Evolutionary conservation across 2,113 vertebrate species (phyloP).

Genomic region (Entosphenus tridentatus): DNA sequence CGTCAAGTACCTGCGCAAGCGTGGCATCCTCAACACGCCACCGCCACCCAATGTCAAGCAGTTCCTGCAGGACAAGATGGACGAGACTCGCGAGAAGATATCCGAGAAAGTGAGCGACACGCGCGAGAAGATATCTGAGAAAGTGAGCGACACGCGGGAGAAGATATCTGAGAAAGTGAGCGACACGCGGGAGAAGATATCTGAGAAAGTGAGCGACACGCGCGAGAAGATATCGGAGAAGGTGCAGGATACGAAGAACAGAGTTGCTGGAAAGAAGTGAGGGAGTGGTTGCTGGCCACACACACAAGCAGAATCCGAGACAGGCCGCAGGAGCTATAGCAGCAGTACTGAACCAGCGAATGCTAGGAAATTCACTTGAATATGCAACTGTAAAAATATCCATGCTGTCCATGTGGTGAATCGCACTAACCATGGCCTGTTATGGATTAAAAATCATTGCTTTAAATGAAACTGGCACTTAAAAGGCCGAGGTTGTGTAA

Average conservation of each 20-base stretch:
- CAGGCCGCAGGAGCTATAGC: no score
- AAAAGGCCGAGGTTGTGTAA: no score
- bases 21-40: slow-evolving; percentile 60
- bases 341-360: no score
- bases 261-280: slow-evolving; percentile 64
- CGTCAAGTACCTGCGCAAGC: slow-evolving; percentile 61
- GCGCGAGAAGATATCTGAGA: slow-evolving; percentile 29
- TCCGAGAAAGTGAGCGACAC: slow-evolving; percentile 68
- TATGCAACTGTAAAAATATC: no score
- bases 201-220: slow-evolving; percentile 55
- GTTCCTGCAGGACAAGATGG: slow-evolving; percentile 57
- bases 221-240: slow-evolving; percentile 29
- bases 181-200: slow-evolving; percentile 50
- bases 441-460: no score
- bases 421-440: no score
- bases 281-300: not conserved
- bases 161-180: slow-evolving; percentile 42
- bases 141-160: slow-evolving; percentile 21
- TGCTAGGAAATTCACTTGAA: no score
- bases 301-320: no score
- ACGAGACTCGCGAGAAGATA: slow-evolving; percentile 37
- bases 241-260: slow-evolving; percentile 20
- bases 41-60: slow-evolving; percentile 50
- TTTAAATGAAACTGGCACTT: no score
- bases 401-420: no score